phyloP scores from a whole-genome alignment of 2,888 invertebrate genomes.

The Molanna angustata region DNA sequence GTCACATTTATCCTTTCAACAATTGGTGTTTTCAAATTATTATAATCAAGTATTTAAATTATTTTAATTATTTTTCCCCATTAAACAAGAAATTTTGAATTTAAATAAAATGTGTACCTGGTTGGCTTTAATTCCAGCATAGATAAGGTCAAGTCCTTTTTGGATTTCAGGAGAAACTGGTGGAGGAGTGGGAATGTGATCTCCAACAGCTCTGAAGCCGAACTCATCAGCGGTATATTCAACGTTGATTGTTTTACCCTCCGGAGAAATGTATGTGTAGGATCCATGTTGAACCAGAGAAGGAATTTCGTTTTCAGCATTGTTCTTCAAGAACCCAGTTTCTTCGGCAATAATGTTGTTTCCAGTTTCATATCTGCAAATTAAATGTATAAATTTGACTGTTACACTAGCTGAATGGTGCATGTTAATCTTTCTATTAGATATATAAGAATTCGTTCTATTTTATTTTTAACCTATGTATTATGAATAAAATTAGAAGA shows the following conservation, averaged over 20 bases:
- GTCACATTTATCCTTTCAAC: too few relatives aligned
- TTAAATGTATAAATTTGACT: too few relatives aligned
- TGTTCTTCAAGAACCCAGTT: constrained; percentile 68
- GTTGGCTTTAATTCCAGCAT: constrained; percentile 71
- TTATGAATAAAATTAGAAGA: too few relatives aligned
- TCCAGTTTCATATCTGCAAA: constrained; percentile 73
- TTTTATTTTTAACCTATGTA: too few relatives aligned
- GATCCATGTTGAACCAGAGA: constrained; percentile 76
- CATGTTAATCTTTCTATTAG: too few relatives aligned
- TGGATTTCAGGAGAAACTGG: constrained; percentile 82
- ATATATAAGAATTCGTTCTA: too few relatives aligned
- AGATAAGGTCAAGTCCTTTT: constrained; percentile 83
- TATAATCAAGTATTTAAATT: too few relatives aligned
- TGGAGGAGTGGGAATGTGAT: constrained; percentile 81
- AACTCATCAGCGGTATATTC: constrained; percentile 80
- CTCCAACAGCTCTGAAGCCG: constrained; percentile 77
- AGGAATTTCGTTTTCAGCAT: constrained; percentile 62
- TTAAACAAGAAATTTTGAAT: not conserved
- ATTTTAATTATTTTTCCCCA: too few relatives aligned
- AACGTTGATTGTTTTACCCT: constrained; percentile 71
- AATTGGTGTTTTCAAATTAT: too few relatives aligned
- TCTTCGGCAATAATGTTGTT: constrained; percentile 79
- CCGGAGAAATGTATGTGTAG: constrained; percentile 76
- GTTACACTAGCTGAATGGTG: too few relatives aligned
- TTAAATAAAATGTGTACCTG: constrained; percentile 38